Evolutionary conservation across 2,797 vertebrate species (phyloP), one percentile per base, ranked within the genome.

Genomic region (Melanotaenia maccullochi): DNA sequence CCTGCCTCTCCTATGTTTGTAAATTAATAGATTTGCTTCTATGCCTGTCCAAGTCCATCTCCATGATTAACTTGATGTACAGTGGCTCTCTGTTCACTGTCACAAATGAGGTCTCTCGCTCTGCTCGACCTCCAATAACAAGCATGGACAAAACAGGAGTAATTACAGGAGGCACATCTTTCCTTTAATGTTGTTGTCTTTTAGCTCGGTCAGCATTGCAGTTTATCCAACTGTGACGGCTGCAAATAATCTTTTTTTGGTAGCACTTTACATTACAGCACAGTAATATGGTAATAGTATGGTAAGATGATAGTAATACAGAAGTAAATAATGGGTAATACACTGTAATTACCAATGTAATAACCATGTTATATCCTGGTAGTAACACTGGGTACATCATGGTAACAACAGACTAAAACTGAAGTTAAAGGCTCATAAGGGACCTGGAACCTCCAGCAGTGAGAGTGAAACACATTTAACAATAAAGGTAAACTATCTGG

Each of bases 121-220:
- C 42, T 54, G 56, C 20, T 47, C 59, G 61, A 79, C 79, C 62
- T 70, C 68, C 55, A 60, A 5, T n/a, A 24, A 20, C 38, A 51
- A 74, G 49, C 30, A 44, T 69, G 49, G 24, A 63, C 65, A 47
- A 71, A 71, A 11, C 25, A 25, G 14, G 14, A 61, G 49, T 63
- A 38, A 75, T 56, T 60, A 60, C 44, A 65, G 16, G 38, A 60
- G 52, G 11, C 0, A 0, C 49, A 54, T 57, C 57, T 70, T 60
- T 33, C 9, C 18, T 62, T 69, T 65, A 57, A 66, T 36, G 33
- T 56, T 75, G 28, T 14, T 47, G 18, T 36, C 28, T 70, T 63
- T 12, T 24, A 11, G 32, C 49, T 68, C 42, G 32, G 14, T 56
- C 74, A 28, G 49, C 30, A 14, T 11, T 71, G 51, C 33, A 38